These are phyloP conservation scores for Heteromyza rotundicornis DNA, from an alignment of 2,888 invertebrate genomes.

Conservation along the genomic window DNA sequence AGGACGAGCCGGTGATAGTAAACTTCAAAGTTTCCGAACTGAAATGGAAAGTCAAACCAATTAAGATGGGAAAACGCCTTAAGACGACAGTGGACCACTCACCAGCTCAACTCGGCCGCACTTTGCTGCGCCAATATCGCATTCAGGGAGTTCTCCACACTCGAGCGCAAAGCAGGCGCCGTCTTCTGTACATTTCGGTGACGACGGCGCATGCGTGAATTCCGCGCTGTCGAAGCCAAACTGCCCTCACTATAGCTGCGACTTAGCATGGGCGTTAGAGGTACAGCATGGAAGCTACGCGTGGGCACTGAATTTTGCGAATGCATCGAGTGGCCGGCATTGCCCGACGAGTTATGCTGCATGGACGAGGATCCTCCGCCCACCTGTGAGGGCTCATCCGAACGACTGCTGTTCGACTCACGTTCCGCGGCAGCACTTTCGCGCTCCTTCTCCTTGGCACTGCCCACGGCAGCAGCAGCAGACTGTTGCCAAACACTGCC, in stretches of 20 bases:
- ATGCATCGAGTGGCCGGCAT: conserved; percentile 28
- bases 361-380: conserved; percentile 30
- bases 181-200: conserved; percentile 31
- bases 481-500: conserved; percentile 61
- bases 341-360: conserved; percentile 36
- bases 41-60: no score
- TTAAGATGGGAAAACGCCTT: conserved; percentile 16
- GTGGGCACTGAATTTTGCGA: conserved; percentile 28
- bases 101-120: conserved; percentile 27
- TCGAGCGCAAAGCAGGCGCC: conserved; percentile 40
- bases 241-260: conserved; percentile 69
- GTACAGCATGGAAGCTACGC: conserved; percentile 29
- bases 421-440: conserved; percentile 41
- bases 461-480: conserved; percentile 23
- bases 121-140: conserved; percentile 42
- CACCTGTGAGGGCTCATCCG: conserved; percentile 47
- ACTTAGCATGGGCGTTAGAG: conserved; percentile 53
- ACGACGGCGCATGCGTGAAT: conserved; percentile 44
- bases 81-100: no score
- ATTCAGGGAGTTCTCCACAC: conserved; percentile 50
- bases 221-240: conserved; percentile 56
- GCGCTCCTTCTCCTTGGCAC: conserved; percentile 39
- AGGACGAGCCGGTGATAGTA: conserved; percentile 2
- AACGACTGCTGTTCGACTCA: conserved; percentile 50
- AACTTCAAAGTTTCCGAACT: conserved; percentile 45